Evolutionary conservation across 2,797 vertebrate species (phyloP), one percentile per base, ranked within the genome.

Genomic region (Hozukius guyotensis): DNA sequence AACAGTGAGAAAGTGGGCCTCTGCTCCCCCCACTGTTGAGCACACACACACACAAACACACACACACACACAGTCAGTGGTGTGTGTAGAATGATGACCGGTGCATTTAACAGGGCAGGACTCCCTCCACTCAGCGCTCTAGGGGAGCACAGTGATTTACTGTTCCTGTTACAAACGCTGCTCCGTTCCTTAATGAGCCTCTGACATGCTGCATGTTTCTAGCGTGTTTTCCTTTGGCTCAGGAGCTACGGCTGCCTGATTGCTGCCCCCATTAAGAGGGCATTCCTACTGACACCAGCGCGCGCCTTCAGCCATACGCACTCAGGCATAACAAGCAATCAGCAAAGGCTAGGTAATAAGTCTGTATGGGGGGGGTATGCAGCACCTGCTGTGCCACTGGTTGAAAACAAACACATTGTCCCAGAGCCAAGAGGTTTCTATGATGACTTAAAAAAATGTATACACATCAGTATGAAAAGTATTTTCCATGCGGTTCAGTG

Each of bases 61-160:
- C 27, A 73, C 55, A 80, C 59, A 75, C 22, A 60, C 63, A 72
- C 27, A 67, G 68, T 49, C 46, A 29, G 55, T 25, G 72, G 75
- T 78, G 83, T 78, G 83, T 87, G 61, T 13, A 71, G 73, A 75
- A 61, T 42, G 82, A 74, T 70, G 88, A 83, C 64, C 76, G 49
- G 84, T 75, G 81, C 77, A 49, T 78, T 82, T 68, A 88, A 64
- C 87, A 78, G 80, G 83, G 90, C 87, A 78, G 83, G 83, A 80
- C 85, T 90, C 87, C 72, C 84, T 87, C 76, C 55, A 63, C 86
- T 87, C 86, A 56, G 89, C 75, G 85, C 93, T 94, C 78, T 38
- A 63, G 90, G 87, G 90, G 90, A 84, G 90, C 89, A 91, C 91
- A 94, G 92, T 95, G 94, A 96, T 95, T 95, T 95, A 95, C 91